Evolutionary conservation across 2,797 vertebrate genomes (phyloP), one percentile per base, ranked within the genome.

Genomic region (Cygnus olor): DNA sequence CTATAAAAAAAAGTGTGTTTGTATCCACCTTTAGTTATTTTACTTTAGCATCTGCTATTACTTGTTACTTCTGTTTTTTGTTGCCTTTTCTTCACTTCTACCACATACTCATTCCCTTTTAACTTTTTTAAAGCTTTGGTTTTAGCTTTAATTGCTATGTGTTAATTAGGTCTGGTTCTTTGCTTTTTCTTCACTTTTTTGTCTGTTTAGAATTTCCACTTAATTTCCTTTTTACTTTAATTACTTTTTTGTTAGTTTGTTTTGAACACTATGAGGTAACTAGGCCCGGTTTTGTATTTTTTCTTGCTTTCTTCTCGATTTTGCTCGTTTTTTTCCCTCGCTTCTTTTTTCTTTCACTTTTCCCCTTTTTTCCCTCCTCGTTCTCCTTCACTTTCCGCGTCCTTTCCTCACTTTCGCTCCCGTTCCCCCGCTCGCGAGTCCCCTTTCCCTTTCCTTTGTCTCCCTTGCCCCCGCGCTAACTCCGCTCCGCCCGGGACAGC

Each of bases 361-460:
- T 17, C 8, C 5, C 25, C 6, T 32, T 45, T 20, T 24, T 32
- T 21, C 10, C 11, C 22, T 8, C 11, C 38, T 42, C n/a, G 10
- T 25, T 57, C 21, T 17, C n/a, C 47, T 61, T 22, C 21, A 3
- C 20, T 30, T 28, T 11, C 9, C 27, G 3, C 11, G 2, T 2
- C 7, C 16, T 60, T 32, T 42, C 30, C n/a, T 40, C 34, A 2
- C 1, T 20, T 15, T 28, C 9, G 0, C 66, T 3, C 18, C 16
- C 9, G 2, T 0, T 16, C 30, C 27, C 4, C 2, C 51, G 2
- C 64, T 10, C 4, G 6, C 11, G 1, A 1, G 8, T 11, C 20
- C 30, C 0, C 25, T 6, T 72, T 3, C 32, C 53, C 42, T 7
- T 8, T 4, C 9, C 27, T 0, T 19, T 0, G 7, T 0, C 2